A percentile compares a stretch with the other conserved stretches of the same genome.
Evolutionary conservation across 2,797 vertebrate species (phyloP).

Genomic region (Chanos chanos): DNA sequence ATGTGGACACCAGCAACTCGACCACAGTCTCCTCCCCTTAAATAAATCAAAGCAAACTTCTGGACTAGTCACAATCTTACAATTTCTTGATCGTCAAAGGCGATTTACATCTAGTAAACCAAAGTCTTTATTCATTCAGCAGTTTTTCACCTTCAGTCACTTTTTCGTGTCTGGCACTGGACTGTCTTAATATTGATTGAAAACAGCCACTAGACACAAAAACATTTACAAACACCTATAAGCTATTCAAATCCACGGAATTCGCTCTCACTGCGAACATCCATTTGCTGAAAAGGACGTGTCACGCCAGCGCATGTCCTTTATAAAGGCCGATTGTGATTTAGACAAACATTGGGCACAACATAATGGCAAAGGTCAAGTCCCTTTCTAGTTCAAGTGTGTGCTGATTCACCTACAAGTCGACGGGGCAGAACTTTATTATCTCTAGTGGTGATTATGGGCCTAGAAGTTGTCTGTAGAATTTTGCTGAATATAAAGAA

Average conservation of each 20-base stretch:
- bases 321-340: conserved; percentile 97
- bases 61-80: too few species aligned
- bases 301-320: conserved; percentile 91
- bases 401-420: conserved; percentile 92
- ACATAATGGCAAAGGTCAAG: conserved; percentile 98
- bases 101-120: neutral
- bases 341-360: conserved; percentile 96
- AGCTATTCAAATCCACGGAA: conserved; percentile 74
- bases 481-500: neutral
- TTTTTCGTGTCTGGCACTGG: conserved; percentile 15
- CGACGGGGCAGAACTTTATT: conserved; percentile 85
- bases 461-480: neutral
- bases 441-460: conserved; percentile 28
- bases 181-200: conserved; percentile 58
- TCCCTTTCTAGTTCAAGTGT: conserved; percentile 93
- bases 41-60: too few species aligned
- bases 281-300: conserved; percentile 90
- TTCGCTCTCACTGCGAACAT: conserved; percentile 84
- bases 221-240: conserved; percentile 84
- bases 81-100: neutral
- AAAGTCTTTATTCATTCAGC: neutral
- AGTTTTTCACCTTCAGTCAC: neutral
- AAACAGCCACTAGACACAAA: conserved; percentile 62
- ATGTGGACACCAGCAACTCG: too few species aligned
- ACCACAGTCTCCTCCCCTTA: too few species aligned